A percentile compares a stretch with the other conserved stretches of the same genome.
Conservation (phyloP, 2,888 invertebrate genomes). For the Norana najaformis region DNA sequence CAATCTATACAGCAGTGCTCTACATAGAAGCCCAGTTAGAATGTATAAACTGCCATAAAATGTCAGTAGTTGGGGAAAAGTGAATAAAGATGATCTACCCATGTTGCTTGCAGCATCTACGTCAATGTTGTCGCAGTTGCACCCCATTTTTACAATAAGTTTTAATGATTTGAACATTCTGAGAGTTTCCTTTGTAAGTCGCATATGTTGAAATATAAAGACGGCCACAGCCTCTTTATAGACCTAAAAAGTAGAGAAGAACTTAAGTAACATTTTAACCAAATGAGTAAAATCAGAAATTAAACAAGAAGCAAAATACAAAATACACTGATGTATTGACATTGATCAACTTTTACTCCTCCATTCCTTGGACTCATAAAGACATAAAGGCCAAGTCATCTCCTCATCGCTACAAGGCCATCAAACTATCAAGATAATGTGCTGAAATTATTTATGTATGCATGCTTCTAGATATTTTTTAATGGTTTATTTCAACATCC, state of each 20-base stretch:
- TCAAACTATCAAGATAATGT: not conserved
- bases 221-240: slow-evolving; percentile 17
- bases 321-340: too few relatives aligned
- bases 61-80: not conserved
- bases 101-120: slow-evolving; percentile 16
- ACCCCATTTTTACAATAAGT: slow-evolving; percentile 18
- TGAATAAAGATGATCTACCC: not conserved
- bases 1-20: not conserved
- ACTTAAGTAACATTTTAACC: not conserved
- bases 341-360: too few relatives aligned
- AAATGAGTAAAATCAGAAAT: slow-evolving; percentile 2
- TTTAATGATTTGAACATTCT: slow-evolving; percentile 22
- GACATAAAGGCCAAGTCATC: not conserved
- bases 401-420: not conserved
- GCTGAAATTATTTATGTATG: not conserved
- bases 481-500: too few relatives aligned
- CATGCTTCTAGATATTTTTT: not conserved
- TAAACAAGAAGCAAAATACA: not conserved
- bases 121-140: slow-evolving; percentile 25
- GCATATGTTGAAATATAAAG: slow-evolving; percentile 21
- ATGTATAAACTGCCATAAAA: not conserved
- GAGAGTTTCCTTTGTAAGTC: slow-evolving; percentile 10
- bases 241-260: not conserved
- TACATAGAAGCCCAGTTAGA: not conserved
- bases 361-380: not conserved